A percentile compares a stretch with the other conserved stretches of the same genome.
Conservation (phyloP, 1,140 invertebrate species). For the Belonocnema kinseyi region DNA sequence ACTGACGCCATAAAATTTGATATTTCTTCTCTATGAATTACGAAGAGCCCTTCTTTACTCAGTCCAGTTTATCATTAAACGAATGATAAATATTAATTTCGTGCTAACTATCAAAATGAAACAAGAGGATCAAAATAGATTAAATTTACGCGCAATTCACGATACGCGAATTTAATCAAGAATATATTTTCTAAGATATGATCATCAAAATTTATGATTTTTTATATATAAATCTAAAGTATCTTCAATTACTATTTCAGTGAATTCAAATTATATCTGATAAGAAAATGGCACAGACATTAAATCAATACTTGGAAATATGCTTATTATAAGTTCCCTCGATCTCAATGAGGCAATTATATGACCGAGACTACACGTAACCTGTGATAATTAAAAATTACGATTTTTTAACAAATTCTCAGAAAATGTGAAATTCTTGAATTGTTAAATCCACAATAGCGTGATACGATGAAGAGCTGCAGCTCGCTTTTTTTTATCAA, state of each 20-base stretch:
- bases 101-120: neutral
- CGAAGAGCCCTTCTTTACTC: neutral
- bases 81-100: constrained; percentile 8
- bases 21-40: neutral
- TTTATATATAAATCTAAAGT: too few species aligned
- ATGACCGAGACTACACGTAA: neutral
- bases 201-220: too few species aligned
- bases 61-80: neutral
- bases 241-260: neutral
- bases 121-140: constrained; percentile 2
- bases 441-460: neutral
- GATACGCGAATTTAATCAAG: neutral
- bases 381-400: neutral
- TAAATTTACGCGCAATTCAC: neutral
- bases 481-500: neutral
- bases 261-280: neutral
- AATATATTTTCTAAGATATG: too few species aligned
- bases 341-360: constrained; percentile 13
- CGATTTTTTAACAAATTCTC: neutral
- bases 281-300: neutral
- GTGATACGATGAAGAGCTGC: neutral
- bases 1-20: neutral
- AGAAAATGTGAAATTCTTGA: neutral
- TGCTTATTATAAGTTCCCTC: neutral
- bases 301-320: constrained; percentile 8